These are phyloP conservation scores for Oxyura jamaicensis DNA, from an alignment of 2,113 vertebrate genomes.

Conservation along the genomic window DNA sequence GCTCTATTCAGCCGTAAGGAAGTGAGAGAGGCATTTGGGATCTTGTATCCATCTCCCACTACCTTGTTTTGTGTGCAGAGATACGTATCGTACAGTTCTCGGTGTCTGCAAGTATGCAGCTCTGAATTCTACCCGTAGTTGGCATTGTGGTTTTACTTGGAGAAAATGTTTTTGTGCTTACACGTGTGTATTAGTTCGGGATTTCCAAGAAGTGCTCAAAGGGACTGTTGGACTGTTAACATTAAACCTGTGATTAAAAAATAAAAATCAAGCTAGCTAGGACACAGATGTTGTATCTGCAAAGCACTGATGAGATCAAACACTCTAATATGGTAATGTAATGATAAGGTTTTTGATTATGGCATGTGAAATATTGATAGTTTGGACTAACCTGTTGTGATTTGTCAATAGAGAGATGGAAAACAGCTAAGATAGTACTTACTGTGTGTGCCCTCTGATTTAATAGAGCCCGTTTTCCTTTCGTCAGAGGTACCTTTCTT, in stretches of 20 bases:
- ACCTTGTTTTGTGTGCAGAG: background rate
- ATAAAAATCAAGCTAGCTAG: background rate
- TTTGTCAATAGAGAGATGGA: background rate
- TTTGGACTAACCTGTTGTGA: background rate
- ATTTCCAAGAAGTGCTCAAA: background rate
- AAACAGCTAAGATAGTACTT: constrained; percentile 19
- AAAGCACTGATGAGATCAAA: background rate
- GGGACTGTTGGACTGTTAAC: background rate
- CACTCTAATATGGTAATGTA: background rate
- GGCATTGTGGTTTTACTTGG: background rate
- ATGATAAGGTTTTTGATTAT: background rate
- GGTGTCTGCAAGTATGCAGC: background rate
- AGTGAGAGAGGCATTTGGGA: background rate
- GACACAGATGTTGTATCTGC: too few species aligned
- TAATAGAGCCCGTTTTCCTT: constrained; percentile 62
- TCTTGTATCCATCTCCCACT: background rate
- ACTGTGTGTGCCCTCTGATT: constrained; percentile 23
- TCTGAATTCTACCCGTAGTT: background rate
- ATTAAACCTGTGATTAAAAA: background rate
- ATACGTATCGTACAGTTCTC: background rate
- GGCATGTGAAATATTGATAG: background rate
- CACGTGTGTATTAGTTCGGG: background rate
- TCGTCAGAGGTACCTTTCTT: constrained; percentile 45
- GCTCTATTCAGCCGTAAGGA: background rate
- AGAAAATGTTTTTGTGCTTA: background rate